phyloP scores from a whole-genome alignment of 1,140 invertebrate genomes.

The Drosophila lacteicornis region DNA sequence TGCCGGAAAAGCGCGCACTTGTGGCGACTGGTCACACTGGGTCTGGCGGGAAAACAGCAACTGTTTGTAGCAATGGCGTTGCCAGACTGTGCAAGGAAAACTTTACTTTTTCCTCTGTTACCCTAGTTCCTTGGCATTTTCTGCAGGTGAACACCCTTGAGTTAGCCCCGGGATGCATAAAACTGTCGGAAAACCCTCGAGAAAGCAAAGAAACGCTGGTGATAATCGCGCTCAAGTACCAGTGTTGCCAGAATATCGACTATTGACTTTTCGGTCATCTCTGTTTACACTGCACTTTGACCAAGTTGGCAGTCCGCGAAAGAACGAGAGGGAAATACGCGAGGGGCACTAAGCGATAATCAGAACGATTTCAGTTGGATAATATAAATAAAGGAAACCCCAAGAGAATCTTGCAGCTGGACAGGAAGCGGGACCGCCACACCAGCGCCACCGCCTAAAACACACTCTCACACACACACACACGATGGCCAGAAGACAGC shows the following conservation, averaged over 20 bases:
- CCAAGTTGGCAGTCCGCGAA: neutral
- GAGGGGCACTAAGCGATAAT: slow-evolving; percentile 20
- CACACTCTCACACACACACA: slow-evolving; percentile 14
- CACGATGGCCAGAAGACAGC: slow-evolving; percentile 27
- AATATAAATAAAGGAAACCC: slow-evolving; percentile 47
- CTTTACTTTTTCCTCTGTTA: too few relatives aligned
- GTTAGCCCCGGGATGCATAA: too few relatives aligned
- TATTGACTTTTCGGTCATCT: neutral
- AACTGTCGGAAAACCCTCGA: too few relatives aligned
- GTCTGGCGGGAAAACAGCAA: neutral
- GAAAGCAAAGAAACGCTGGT: too few relatives aligned
- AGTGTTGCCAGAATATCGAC: neutral
- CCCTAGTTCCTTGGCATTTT: too few relatives aligned
- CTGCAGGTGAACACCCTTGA: too few relatives aligned
- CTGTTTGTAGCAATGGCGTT: neutral
- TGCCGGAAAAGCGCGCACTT: neutral
- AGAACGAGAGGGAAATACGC: slow-evolving; percentile 11
- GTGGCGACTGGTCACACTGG: neutral
- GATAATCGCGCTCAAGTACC: too few relatives aligned
- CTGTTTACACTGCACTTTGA: neutral
- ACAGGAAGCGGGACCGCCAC: slow-evolving; percentile 17
- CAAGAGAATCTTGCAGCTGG: slow-evolving; percentile 19
- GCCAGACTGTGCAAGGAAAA: neutral
- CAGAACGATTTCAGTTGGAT: slow-evolving; percentile 30
- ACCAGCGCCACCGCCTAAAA: slow-evolving; percentile 25